Base-by-base conservation (phyloP, 2,113 vertebrate species). In the Oxygymnocypris stewartii region DNA sequence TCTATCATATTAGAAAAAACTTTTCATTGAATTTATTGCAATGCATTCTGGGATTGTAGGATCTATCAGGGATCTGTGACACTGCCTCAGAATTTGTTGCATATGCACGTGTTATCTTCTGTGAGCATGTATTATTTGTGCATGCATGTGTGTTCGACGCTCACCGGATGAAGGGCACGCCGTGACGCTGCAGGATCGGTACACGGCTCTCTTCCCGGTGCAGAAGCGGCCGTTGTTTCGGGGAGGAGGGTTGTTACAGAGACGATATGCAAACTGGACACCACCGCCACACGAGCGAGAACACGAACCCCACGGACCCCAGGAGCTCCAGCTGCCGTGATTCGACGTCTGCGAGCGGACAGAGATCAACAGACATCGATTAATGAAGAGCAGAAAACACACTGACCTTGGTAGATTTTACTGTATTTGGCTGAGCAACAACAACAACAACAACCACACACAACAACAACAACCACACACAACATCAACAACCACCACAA, bases 251-350 rank as follows among this genome's bases (percentile, higher is more conserved):
- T 99, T 99, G 91, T 99, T 99, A 93, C 98, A 99, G 87, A 97
- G 95, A 2, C 98, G 96, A 65, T 97, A 95, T 23, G 98, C 96
- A 85, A 99, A 99, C 91, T 99, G 97, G 6, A 99, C 96, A 2
- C 98, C 98, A 0, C 97, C 97, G 0, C 97, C 97, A 61, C 98
- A 99, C 0, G 96, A 95, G 0, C 97, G 95, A 18, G 97, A 98
- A 88, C 98, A 99, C 4, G 95, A 92, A 9, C 98, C 98, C 98
- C 98, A 99, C 0, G 96, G 84, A 0, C 98, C 98, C 98, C 98
- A 99, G 7, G 97, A 97, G 0, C 98, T 99, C 98, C 98, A 99
- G 93, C 97, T 98, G 69, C 98, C 98, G 0, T 99, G 97, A 89
- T 96, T 98, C 44, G 98, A 98, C 51, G 95, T 95, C 98, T 99